Base-by-base conservation (phyloP, 2,888 invertebrate genomes). In the Epistrophella euchroma region DNA sequence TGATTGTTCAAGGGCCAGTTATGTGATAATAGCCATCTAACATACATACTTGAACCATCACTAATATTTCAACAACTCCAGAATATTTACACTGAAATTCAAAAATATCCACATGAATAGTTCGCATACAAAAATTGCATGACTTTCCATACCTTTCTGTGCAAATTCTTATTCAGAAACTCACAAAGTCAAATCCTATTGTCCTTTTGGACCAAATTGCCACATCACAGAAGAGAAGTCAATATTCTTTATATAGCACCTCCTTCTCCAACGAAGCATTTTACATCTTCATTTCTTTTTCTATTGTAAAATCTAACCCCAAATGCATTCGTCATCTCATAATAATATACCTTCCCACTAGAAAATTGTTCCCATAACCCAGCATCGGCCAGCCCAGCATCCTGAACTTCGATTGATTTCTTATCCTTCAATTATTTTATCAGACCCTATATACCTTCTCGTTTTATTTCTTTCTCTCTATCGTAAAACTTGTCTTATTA, bases 401-500 rank as follows among this genome's bases (percentile, higher is more conserved):
- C 45, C 64, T 66, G 47, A 66, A 74, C 62, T 45, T 56, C 78
- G 40, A 82, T 74, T 74, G 83, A 78, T 78, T 74, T 74, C 73
- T 56, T 71, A 83, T 83, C 74, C 55, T 83, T 74, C 78, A 78
- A 83, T 78, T 83, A 78, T 78, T 74, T 17, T 68, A 28, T 55
- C n/a, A 11, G 32, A 66, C 64, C n/a, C n/a, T n/a, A n/a, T n/a
- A n/a, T 66, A 10, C 32, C 47, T 17, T 19, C 15, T 35, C 7
- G 4, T 47, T 19, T 47, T 19, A 47, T 15, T 2, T 25, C 52
- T 15, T 9, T 9, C 52, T 28, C 25, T 32, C 32, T 15, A 7
- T 15, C 2, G 11, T 22, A n/a, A 15, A 45, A 11, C 32, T 64
- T 47, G 19, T 47, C 37, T 43, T 40, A 7, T 50, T 40, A 10